phyloP scores from a whole-genome alignment of 2,113 vertebrate genomes.

The Pseudorhombus dupliciocellatus region DNA sequence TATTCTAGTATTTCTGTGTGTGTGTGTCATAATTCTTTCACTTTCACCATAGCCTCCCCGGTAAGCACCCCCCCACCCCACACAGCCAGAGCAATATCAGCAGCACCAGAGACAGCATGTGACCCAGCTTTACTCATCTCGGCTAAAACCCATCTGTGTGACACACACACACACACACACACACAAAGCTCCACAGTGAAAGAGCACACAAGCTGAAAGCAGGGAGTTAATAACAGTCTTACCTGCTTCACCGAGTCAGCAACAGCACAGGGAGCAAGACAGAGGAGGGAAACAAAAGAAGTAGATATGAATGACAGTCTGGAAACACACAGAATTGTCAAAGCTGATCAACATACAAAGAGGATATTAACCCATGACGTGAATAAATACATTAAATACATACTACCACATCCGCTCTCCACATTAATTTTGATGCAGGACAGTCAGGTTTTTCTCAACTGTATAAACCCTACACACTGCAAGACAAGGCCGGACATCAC shows the following conservation, averaged over 20 bases:
- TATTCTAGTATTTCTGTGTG: slow-evolving; percentile 39
- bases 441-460: too few species aligned
- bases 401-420: too few species aligned
- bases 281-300: slow-evolving; percentile 45
- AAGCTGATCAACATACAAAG: slow-evolving; percentile 10
- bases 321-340: slow-evolving; percentile 7
- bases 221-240: slow-evolving; percentile 64
- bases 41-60: slow-evolving; percentile 50
- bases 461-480: too few species aligned
- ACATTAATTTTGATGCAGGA: too few species aligned
- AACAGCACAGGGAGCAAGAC: slow-evolving; percentile 35
- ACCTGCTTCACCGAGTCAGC: slow-evolving; percentile 70
- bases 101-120: slow-evolving; percentile 67
- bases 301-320: slow-evolving; percentile 27
- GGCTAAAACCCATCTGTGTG: slow-evolving; percentile 62
- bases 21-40: slow-evolving; percentile 60
- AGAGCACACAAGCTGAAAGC: slow-evolving; percentile 32
- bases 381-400: slow-evolving; percentile 22
- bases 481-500: too few species aligned
- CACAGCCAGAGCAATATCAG: slow-evolving; percentile 73
- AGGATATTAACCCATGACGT: background rate
- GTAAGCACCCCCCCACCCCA: slow-evolving; percentile 37
- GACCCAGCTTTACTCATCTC: slow-evolving; percentile 76
- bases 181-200: slow-evolving; percentile 15
- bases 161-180: slow-evolving; percentile 10